Percentiles rank a stretch among this genome's conserved stretches.
Evolutionary conservation across 2,113 vertebrate genomes (phyloP).

Genomic region (Hiodon alosoides): DNA sequence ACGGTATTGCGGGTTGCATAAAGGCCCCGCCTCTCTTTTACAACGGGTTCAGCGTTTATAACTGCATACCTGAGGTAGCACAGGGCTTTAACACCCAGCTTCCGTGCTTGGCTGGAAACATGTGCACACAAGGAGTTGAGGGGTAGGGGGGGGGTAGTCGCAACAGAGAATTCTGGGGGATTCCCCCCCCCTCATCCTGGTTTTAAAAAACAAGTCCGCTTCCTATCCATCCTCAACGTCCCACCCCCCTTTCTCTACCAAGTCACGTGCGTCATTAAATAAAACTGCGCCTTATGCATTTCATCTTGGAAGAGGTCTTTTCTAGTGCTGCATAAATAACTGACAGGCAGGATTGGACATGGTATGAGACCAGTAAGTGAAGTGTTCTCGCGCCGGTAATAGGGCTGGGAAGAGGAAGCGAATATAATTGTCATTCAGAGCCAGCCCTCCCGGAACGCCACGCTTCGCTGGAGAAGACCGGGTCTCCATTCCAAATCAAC

Average conservation of each 20-base stretch:
- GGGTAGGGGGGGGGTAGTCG: not conserved
- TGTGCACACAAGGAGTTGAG: slow-evolving; percentile 34
- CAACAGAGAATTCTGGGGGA: slow-evolving; percentile 4
- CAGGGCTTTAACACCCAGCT: slow-evolving; percentile 43
- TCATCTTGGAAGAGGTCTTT: not conserved
- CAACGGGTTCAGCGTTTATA: slow-evolving; percentile 34
- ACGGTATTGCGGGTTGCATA: not conserved
- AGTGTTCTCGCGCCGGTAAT: slow-evolving; percentile 24
- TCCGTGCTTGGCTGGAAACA: slow-evolving; percentile 47
- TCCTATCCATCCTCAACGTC: slow-evolving; percentile 70
- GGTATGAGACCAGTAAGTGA: not conserved
- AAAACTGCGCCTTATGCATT: slow-evolving; percentile 12
- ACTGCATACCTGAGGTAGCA: slow-evolving; percentile 45
- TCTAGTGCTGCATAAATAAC: slow-evolving; percentile 12
- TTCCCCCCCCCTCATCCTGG: slow-evolving; percentile 13
- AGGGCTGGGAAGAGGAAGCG: slow-evolving; percentile 66
- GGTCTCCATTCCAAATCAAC: slow-evolving; percentile 93
- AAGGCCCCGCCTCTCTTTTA: slow-evolving; percentile 13
- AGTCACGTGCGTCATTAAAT: not conserved
- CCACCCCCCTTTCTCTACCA: slow-evolving; percentile 70
- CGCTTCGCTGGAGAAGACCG: slow-evolving; percentile 88
- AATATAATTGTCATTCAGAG: slow-evolving; percentile 86
- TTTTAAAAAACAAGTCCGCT: slow-evolving; percentile 59
- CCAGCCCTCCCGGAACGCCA: slow-evolving; percentile 80
- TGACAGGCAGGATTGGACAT: slow-evolving; percentile 12